Evolutionary conservation across 2,888 invertebrate genomes (phyloP), one percentile per base, ranked within the genome.

Genomic region (Ypsolopha scabrella): DNA sequence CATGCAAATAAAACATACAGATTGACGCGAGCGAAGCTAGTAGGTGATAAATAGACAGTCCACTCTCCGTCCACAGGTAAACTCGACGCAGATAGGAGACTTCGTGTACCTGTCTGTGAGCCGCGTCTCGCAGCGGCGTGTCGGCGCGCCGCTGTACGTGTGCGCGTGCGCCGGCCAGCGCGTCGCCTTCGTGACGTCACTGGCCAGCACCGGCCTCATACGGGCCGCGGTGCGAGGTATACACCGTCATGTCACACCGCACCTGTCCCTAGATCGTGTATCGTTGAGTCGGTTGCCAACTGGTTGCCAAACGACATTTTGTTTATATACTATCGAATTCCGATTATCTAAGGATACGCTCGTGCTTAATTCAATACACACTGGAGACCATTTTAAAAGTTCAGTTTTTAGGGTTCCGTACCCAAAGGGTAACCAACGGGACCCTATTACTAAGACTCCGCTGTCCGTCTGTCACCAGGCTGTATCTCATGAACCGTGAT

Each of bases 21-120:
- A n/a, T n/a, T n/a, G n/a, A n/a, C n/a, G n/a, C n/a, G n/a, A n/a
- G n/a, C n/a, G n/a, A n/a, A n/a, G n/a, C n/a, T n/a, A n/a, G n/a
- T n/a, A n/a, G n/a, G n/a, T n/a, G n/a, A 33, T 50, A 55, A 38
- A 38, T 47, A 24, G 8, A 7, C 7, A n/a, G 2, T 48, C 53
- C 0, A 2, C 24, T 24, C 24, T 24, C 24, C 24, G 4, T 24
- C 24, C 24, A 2, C 63, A 83, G 82, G 68, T 82, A 0, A 72
- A 78, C 51, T 65, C 70, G 1, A 56, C 65, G 0, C 60, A 69
- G 7, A 41, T 74, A 0, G 76, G 66, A 0, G 71, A 75, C 10
- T 55, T 82, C 0, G 56, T 83, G 39, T 83, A 73, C 55, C 50
- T 77, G 0, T 75, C 76, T 39, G 53, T 80, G 0, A 78, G 75